These are phyloP conservation scores for Macrostomum lignano DNA, from an alignment of 1,140 invertebrate genomes.

Conservation along the genomic window DNA sequence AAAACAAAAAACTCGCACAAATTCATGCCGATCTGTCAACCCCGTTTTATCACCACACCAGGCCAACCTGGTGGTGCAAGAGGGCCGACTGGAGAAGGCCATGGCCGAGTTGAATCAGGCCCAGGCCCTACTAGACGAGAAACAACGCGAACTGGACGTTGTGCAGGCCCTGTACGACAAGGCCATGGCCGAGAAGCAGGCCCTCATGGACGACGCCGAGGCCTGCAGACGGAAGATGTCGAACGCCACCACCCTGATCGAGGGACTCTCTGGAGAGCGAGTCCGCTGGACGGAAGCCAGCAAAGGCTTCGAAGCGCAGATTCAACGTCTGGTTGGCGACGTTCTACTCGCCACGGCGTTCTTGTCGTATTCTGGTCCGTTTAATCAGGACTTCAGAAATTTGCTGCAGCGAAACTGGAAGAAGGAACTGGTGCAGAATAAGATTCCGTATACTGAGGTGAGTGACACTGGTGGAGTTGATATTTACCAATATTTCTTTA, in stretches of 20 bases:
- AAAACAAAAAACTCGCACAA: too few species aligned
- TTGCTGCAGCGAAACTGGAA: slow-evolving; percentile 53
- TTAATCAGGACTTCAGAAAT: slow-evolving; percentile 70
- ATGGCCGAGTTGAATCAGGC: slow-evolving; percentile 60
- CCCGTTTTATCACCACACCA: too few species aligned
- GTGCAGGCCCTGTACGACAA: slow-evolving; percentile 72
- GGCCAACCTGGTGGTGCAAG: slow-evolving; percentile 65
- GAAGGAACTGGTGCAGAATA: slow-evolving; percentile 42
- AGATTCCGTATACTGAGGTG: slow-evolving; percentile 51
- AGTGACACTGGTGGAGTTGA: slow-evolving; percentile 5
- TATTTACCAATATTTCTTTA: slow-evolving; percentile 34
- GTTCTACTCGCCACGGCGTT: slow-evolving; percentile 71
- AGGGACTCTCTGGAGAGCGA: slow-evolving; percentile 29
- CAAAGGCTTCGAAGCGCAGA: slow-evolving; percentile 27
- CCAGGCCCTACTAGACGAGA: slow-evolving; percentile 56
- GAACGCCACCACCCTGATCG: slow-evolving; percentile 29
- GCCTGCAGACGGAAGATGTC: slow-evolving; percentile 28
- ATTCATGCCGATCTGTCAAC: too few species aligned
- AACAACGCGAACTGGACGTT: slow-evolving; percentile 54
- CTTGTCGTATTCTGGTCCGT: slow-evolving; percentile 74
- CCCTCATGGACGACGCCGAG: slow-evolving; percentile 27
- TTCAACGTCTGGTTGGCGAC: slow-evolving; percentile 48
- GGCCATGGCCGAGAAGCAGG: slow-evolving; percentile 63
- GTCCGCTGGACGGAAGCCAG: slow-evolving; percentile 29
- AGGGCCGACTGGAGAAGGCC: slow-evolving; percentile 53